Base-by-base conservation (phyloP, 2,797 vertebrate species). In the Brachymystax lenok region DNA sequence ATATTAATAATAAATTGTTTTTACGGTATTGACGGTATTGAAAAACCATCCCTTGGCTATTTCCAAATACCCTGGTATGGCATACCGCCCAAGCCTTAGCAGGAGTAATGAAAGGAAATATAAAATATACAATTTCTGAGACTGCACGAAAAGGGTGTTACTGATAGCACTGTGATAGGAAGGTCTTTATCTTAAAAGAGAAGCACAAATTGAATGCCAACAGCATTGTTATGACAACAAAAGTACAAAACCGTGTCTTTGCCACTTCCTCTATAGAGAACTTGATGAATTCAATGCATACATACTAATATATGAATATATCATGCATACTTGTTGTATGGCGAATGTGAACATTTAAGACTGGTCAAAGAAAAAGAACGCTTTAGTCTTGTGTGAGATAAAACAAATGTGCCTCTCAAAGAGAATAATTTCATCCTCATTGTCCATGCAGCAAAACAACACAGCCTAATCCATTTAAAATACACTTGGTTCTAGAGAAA, bases 401-500 rank as follows among this genome's bases (percentile, higher is more conserved):
- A 72, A n/a, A 52, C 21, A 30, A 68, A 17, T 35, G 66, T 19
- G 50, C 24, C 46, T 27, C 50, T 33, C 24, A 17, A 56, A 33
- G 8, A 72, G 14, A 54, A 14, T 28, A 3, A 54, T 72, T 52
- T 69, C n/a, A 63, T 66, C 12, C 46, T 66, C 40, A 46, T 50
- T 66, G 35, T 51, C 73, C 17, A 64, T n/a, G 28, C 16, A 24
- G 35, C 16, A 75, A n/a, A 61, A 61, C 28, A 24, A 51, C 35
- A 24, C 46, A 28, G 33, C 6, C 46, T 75, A 66, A 75, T 52
- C 63, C 70, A 54, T 16, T 28, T 72, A 51, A 50, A 46, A 67
- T 63, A 28, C 74, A 35, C 35, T 30, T 68, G 24, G 59, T 74
- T 67, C 50, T 16, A 74, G n/a, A 46, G 69, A 54, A 56, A 30